Conservation (phyloP, 2,888 invertebrate species). For the Cryptocephalus primarius region DNA sequence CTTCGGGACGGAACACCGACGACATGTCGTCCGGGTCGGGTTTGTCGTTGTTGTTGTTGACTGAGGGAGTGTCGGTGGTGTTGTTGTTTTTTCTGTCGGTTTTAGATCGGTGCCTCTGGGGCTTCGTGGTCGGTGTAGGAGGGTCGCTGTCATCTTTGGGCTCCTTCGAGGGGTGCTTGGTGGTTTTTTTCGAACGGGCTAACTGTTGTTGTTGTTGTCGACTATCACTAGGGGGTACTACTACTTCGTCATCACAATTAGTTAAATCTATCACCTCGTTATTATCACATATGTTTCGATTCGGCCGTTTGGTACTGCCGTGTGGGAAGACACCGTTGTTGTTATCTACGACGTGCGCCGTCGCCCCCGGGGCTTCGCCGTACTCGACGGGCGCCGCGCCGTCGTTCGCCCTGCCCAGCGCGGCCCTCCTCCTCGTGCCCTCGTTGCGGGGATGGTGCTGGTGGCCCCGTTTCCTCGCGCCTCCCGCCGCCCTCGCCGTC, state of each 20-base stretch:
- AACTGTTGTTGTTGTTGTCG: too few relatives aligned
- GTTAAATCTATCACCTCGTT: slow-evolving; percentile 35
- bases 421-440: slow-evolving; percentile 39
- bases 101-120: slow-evolving; percentile 2
- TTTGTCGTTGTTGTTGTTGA: slow-evolving; percentile 8
- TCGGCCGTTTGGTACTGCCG: slow-evolving; percentile 18
- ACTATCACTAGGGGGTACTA: slow-evolving; percentile 13
- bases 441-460: slow-evolving; percentile 63
- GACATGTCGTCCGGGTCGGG: slow-evolving; percentile 23
- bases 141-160: slow-evolving; percentile 12
- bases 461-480: slow-evolving; percentile 58
- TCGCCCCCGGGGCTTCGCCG: slow-evolving; percentile 18
- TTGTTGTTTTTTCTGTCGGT: slow-evolving; percentile 6
- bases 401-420: slow-evolving; percentile 34
- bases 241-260: slow-evolving; percentile 31
- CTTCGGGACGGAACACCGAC: slow-evolving; percentile 33
- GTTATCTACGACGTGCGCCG: slow-evolving; percentile 4
- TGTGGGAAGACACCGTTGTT: slow-evolving; percentile 15
- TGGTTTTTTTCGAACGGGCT: slow-evolving; percentile 1
- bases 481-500: slow-evolving; percentile 50
- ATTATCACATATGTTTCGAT: slow-evolving; percentile 20
- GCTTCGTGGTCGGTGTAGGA: slow-evolving; percentile 21
- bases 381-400: slow-evolving; percentile 21
- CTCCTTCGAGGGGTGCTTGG: slow-evolving; percentile 8
- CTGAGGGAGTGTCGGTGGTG: slow-evolving; percentile 3